Conservation (phyloP, 53 echinoderm and acorn worm genomes). For the Zoroaster sp. region DNA sequence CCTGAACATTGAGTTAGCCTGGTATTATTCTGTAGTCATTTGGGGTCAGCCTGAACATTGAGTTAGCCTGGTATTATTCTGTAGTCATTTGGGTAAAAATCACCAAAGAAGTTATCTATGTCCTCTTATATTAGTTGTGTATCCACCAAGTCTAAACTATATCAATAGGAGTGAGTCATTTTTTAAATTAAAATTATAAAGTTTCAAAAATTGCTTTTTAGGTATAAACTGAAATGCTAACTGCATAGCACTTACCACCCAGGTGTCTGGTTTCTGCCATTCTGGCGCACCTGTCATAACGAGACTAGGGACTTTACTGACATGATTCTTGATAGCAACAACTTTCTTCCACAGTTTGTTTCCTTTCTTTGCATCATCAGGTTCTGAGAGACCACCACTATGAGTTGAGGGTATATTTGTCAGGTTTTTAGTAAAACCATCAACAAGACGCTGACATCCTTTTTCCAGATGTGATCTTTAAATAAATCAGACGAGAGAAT, state of each 20-base stretch:
- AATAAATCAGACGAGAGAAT: not conserved
- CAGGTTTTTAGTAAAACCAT: constrained; percentile 56
- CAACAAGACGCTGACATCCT: constrained; percentile 59
- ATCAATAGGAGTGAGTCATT: too few species aligned
- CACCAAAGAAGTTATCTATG: too few species aligned
- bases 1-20: too few species aligned
- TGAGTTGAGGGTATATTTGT: not conserved
- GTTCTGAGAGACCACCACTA: not conserved
- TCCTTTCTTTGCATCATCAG: not conserved
- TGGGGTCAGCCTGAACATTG: too few species aligned
- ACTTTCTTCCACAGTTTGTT: not conserved
- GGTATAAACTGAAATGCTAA: too few species aligned
- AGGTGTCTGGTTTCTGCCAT: constrained; percentile 83
- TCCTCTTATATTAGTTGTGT: too few species aligned
- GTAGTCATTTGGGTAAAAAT: too few species aligned
- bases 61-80: too few species aligned
- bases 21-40: too few species aligned
- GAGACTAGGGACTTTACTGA: constrained; percentile 36
- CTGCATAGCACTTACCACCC: constrained; percentile 83
- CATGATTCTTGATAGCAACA: not conserved
- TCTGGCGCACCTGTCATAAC: constrained; percentile 62
- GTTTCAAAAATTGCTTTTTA: too few species aligned
- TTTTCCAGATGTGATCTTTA: constrained; percentile 32
- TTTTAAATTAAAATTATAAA: too few species aligned
- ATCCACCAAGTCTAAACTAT: too few species aligned